Percentiles rank a stretch among this genome's conserved stretches.
Conservation (phyloP, 2,888 invertebrate genomes). For the Linnaemya vulpina region DNA sequence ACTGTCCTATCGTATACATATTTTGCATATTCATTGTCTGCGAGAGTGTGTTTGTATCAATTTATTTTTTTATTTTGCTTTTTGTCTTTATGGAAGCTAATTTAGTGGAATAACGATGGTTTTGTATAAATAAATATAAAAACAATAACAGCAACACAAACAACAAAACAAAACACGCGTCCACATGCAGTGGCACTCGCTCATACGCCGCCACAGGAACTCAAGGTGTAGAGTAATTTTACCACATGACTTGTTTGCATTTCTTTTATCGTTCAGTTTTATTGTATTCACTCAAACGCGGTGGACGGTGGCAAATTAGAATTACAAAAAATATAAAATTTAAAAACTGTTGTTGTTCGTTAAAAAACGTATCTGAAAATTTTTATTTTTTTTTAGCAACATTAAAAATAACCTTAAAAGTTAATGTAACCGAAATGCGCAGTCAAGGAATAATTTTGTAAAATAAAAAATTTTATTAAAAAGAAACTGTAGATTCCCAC, state of each 20-base stretch:
- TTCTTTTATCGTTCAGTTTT: conserved; percentile 11
- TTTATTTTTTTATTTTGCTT: too few relatives aligned
- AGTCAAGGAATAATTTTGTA: too few relatives aligned
- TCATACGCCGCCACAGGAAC: conserved; percentile 1
- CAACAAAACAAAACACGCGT: neutral
- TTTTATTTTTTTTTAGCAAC: too few relatives aligned
- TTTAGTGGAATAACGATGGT: conserved; percentile 57
- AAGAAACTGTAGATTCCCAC: too few relatives aligned
- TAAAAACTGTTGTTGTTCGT: neutral
- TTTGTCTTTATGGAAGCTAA: conserved; percentile 42
- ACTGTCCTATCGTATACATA: neutral
- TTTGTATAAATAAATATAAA: conserved; percentile 37
- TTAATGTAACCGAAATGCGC: too few relatives aligned
- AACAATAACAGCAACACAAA: conserved; percentile 21
- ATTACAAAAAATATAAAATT: neutral
- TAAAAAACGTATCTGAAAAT: too few relatives aligned
- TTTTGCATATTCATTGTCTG: neutral
- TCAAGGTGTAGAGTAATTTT: conserved; percentile 36
- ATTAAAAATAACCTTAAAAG: too few relatives aligned
- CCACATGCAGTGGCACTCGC: neutral
- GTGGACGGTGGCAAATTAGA: neutral
- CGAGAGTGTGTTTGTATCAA: too few relatives aligned
- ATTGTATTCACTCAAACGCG: neutral
- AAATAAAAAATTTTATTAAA: too few relatives aligned
- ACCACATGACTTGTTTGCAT: conserved; percentile 2